Percentiles rank a stretch among this genome's conserved stretches.
These are phyloP conservation scores for Athetis lepigone DNA, from an alignment of 2,888 invertebrate species.

Conservation along the genomic window DNA sequence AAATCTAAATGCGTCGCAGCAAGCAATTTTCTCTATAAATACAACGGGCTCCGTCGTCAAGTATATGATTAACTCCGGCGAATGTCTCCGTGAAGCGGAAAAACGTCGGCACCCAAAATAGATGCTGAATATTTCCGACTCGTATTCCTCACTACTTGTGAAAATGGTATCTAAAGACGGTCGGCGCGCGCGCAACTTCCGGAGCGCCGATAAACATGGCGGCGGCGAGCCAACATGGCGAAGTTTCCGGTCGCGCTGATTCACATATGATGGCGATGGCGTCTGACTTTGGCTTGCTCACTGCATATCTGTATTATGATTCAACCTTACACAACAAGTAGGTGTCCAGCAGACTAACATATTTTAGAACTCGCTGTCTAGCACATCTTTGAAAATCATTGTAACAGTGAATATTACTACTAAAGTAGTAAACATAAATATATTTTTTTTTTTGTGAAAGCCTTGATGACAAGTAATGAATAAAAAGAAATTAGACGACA, in stretches of 20 bases:
- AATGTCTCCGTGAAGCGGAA: conserved; percentile 88
- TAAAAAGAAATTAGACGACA: conserved; percentile 22
- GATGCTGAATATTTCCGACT: conserved; percentile 87
- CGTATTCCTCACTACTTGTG: conserved; percentile 82
- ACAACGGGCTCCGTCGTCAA: conserved; percentile 81
- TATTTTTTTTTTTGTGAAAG: conserved; percentile 26
- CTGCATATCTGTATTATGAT: conserved; percentile 88
- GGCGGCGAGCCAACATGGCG: conserved; percentile 89
- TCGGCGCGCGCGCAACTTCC: conserved; percentile 90
- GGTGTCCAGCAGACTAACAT: conserved; percentile 80
- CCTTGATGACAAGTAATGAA: conserved; percentile 12
- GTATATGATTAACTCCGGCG: conserved; percentile 85
- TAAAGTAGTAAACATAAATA: no score
- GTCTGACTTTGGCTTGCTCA: conserved; percentile 85
- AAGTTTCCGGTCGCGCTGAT: conserved; percentile 89
- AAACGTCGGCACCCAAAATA: conserved; percentile 87
- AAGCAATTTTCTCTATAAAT: conserved; percentile 83
- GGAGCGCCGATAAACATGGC: conserved; percentile 89
- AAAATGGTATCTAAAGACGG: conserved; percentile 87
- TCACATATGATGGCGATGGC: conserved; percentile 84
- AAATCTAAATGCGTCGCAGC: conserved; percentile 79
- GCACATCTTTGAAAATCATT: conserved; percentile 61
- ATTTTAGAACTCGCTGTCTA: conserved; percentile 78
- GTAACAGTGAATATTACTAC: no score
- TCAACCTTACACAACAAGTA: conserved; percentile 87